Percentiles rank a stretch among this genome's conserved stretches.
These are phyloP conservation scores for Otolemur garnettii DNA, from an alignment of 2,113 vertebrate species.

Conservation along the genomic window DNA sequence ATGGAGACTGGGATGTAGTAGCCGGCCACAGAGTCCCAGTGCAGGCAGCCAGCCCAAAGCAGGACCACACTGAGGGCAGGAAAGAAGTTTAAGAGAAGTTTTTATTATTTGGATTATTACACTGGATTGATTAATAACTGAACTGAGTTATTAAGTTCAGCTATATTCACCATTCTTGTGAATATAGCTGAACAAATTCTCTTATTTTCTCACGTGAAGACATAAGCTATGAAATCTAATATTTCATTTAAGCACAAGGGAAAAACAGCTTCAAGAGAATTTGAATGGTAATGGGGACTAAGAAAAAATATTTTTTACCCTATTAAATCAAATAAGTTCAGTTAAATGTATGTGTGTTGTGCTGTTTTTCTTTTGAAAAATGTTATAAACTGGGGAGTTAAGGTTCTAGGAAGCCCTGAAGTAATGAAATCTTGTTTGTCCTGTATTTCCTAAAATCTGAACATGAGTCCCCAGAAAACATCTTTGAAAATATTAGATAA, in stretches of 20 bases:
- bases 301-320: background rate
- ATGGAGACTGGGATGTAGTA: background rate
- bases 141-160: too few relatives aligned
- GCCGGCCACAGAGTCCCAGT: background rate
- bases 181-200: background rate
- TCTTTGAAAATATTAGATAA: background rate
- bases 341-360: fast-evolving
- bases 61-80: background rate
- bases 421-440: background rate
- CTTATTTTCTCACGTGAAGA: background rate
- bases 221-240: background rate
- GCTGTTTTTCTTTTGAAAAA: background rate
- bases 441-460: background rate
- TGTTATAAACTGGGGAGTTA: background rate
- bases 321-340: too few relatives aligned
- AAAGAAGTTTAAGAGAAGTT: background rate
- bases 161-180: background rate
- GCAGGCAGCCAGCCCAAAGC: background rate
- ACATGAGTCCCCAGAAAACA: background rate
- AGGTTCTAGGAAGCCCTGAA: background rate
- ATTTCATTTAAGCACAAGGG: background rate
- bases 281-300: background rate
- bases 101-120: background rate
- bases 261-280: background rate
- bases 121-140: background rate